Conservation (phyloP, 2,113 vertebrate species). For the Mobula birostris region DNA sequence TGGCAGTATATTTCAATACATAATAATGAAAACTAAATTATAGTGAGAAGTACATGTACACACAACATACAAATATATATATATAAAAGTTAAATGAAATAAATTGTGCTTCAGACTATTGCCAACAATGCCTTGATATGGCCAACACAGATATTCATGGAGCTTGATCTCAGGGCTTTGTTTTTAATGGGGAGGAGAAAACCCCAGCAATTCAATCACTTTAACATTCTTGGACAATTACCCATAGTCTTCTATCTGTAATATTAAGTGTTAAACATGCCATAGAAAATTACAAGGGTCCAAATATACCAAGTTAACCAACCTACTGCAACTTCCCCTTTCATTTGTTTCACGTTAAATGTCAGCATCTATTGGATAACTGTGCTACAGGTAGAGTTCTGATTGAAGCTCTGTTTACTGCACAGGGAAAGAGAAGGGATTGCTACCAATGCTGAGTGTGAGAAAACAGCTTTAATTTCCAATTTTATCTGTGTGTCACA, state of each 20-base stretch:
- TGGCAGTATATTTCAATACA: too few species aligned
- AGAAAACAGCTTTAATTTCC: neutral
- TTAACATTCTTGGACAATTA: neutral
- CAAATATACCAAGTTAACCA: neutral
- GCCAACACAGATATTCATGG: neutral
- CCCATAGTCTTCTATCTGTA: neutral
- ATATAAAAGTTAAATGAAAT: too few species aligned
- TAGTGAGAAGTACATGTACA: too few species aligned
- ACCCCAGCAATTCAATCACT: neutral
- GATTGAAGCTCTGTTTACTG: too few species aligned
- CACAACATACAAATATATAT: too few species aligned
- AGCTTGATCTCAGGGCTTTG: neutral
- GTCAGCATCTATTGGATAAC: too few species aligned
- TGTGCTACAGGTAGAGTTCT: too few species aligned
- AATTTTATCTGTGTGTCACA: neutral
- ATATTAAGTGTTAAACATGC: neutral
- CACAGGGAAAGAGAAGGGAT: too few species aligned
- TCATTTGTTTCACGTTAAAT: too few species aligned
- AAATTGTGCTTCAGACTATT: too few species aligned
- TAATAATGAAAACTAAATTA: too few species aligned
- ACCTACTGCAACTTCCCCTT: too few species aligned
- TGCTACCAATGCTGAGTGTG: neutral
- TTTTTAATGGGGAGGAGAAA: neutral
- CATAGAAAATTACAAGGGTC: neutral
- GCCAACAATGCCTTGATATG: neutral